Evolutionary conservation across 2,888 invertebrate genomes (phyloP), one percentile per base, ranked within the genome.

Genomic region (Zeuzera pyrina): DNA sequence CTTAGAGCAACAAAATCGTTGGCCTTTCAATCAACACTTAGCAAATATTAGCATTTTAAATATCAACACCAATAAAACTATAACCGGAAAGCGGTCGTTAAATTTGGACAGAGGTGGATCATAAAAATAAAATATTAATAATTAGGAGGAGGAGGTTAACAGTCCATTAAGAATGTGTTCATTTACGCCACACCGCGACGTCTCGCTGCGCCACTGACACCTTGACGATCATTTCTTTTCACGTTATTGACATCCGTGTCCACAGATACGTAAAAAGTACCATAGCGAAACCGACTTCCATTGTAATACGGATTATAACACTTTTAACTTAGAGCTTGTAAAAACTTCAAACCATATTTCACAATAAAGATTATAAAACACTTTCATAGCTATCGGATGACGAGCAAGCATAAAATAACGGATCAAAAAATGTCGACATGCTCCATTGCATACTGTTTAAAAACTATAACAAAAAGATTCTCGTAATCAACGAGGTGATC

Each of bases 71-170:
- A 60, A 64, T 53, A 50, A 48, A 33, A 42, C 48, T 53, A 57
- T 47, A 60, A 63, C 72, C 72, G 79, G 78, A 74, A 74, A 73
- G 61, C 54, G 65, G 57, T 62, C 69, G 62, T 78, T 71, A 68
- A 69, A 65, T 57, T 59, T 57, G 57, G 67, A 63, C 61, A 60
- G 66, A 60, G 60, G 57, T 47, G 44, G 52, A 47, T 49, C 46
- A 64, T 74, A 73, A 78, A 77, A 69, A 73, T 70, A 70, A 74
- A 78, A 74, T 76, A 78, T 77, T 67, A 73, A 73, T 70, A 74
- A 73, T 74, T 66, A 71, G 61, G 57, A 45, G 59, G 57, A 57
- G 60, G 52, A 66, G 65, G 66, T 70, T 70, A 68, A 76, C 64
- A 65, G 68, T 64, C 71, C 66, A 71, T 76, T 73, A 68, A 64